A percentile compares a stretch with the other conserved stretches of the same genome.
phyloP scores from a whole-genome alignment of 2,113 vertebrate genomes.

The Panthera uncia region DNA sequence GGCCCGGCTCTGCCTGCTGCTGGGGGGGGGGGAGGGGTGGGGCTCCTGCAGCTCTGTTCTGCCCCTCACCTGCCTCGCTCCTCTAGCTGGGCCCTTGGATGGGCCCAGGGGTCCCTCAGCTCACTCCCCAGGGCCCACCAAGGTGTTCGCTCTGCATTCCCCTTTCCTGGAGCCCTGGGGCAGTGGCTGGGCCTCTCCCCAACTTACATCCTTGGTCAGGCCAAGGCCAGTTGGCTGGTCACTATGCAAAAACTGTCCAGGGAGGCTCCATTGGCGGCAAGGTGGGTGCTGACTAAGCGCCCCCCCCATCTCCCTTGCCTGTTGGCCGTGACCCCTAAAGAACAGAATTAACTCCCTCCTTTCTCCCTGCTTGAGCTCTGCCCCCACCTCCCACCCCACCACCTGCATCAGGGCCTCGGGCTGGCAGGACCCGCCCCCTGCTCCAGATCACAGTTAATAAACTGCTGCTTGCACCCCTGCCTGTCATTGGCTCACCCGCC shows the following conservation, averaged over 20 bases:
- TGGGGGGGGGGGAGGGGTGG: background rate
- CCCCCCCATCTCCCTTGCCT: slow-evolving; percentile 1
- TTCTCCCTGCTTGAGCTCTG: slow-evolving; percentile 67
- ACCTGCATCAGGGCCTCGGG: background rate
- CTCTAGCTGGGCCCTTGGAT: background rate
- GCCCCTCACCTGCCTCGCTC: background rate
- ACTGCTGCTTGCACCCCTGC: slow-evolving; percentile 40
- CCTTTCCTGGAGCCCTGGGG: background rate
- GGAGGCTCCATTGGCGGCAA: slow-evolving; percentile 21
- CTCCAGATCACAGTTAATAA: slow-evolving; percentile 61
- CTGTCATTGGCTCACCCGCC: background rate
- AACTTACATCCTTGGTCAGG: background rate
- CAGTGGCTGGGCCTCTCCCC: slow-evolving; percentile 29
- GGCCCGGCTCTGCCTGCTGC: background rate
- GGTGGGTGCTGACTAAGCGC: slow-evolving; percentile 28
- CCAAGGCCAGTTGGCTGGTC: slow-evolving; percentile 48
- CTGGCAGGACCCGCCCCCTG: background rate
- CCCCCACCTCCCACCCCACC: background rate
- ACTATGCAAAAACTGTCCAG: slow-evolving; percentile 75
- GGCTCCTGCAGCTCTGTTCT: background rate
- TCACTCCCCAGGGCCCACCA: background rate
- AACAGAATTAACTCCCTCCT: slow-evolving; percentile 47
- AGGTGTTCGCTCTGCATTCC: background rate
- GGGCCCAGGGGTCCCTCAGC: background rate
- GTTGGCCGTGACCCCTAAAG: slow-evolving; percentile 48